phyloP scores from a whole-genome alignment of 2,113 vertebrate genomes.

The Zosterops hypoxanthus region DNA sequence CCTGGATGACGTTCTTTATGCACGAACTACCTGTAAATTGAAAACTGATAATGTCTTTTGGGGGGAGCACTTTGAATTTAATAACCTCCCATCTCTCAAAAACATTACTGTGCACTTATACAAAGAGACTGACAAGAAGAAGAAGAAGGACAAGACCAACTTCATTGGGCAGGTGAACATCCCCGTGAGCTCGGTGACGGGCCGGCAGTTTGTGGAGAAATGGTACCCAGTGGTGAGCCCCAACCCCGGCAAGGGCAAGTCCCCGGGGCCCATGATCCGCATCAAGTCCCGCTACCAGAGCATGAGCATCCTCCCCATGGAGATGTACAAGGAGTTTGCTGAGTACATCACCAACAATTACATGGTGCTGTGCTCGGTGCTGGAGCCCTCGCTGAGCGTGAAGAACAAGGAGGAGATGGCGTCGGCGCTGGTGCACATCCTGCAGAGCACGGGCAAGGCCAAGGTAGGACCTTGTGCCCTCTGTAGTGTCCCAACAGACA shows the following conservation, averaged over 20 bases:
- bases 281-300: constrained; percentile 97
- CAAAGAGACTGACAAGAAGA: constrained; percentile 98
- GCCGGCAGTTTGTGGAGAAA: constrained; percentile 95
- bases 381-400: constrained; percentile 94
- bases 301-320: constrained; percentile 97
- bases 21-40: constrained; percentile 97
- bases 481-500: fast-evolving
- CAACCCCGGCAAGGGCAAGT: constrained; percentile 90
- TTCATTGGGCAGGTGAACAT: constrained; percentile 94
- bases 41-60: constrained; percentile 98
- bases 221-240: constrained; percentile 93
- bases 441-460: constrained; percentile 98
- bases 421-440: constrained; percentile 92
- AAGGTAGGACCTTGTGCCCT: constrained; percentile 78
- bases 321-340: constrained; percentile 98
- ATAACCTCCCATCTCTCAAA: constrained; percentile 90
- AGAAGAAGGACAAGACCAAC: constrained; percentile 98
- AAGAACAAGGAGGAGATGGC: constrained; percentile 99
- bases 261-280: constrained; percentile 91
- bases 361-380: constrained; percentile 92
- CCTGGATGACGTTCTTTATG: constrained; percentile 94
- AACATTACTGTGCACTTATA: constrained; percentile 93
- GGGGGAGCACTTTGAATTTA: constrained; percentile 99
- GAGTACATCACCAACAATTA: constrained; percentile 99
- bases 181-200: constrained; percentile 83